Percentiles rank a stretch among this genome's conserved stretches.
These are phyloP conservation scores for Phylloscopus trochiloides DNA, from an alignment of 2,113 vertebrate species.

Conservation along the genomic window DNA sequence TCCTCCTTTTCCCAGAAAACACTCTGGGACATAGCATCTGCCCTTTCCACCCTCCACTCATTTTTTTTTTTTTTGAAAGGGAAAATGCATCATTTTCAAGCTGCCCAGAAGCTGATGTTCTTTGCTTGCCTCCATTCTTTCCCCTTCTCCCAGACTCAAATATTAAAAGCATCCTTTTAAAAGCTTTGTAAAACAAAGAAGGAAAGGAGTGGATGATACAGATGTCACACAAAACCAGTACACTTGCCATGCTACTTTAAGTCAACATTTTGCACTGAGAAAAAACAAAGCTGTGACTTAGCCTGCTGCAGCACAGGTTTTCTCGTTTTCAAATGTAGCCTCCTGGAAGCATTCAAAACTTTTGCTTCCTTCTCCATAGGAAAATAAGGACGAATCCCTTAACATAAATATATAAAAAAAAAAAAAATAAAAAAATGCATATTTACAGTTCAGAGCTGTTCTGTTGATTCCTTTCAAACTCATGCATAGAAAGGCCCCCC, in stretches of 20 bases:
- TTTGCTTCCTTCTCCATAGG: neutral
- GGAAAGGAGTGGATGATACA: neutral
- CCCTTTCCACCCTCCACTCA: fast-evolving
- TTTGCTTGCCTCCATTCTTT: neutral
- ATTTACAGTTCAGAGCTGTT: neutral
- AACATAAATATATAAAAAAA: neutral
- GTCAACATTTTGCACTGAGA: neutral
- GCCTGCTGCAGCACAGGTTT: neutral
- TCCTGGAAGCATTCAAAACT: neutral
- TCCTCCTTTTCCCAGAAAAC: slow-evolving; percentile 13
- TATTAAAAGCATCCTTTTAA: neutral
- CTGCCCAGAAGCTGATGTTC: neutral
- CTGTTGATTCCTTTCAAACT: neutral
- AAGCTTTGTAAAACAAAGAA: neutral
- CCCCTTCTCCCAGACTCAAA: neutral
- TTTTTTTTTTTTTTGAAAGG: neutral
- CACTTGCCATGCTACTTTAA: neutral
- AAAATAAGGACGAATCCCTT: neutral
- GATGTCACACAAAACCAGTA: neutral
- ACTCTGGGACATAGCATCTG: neutral
- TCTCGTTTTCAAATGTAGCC: neutral
- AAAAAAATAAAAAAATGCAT: neutral
- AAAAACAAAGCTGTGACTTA: neutral
- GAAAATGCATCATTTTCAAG: neutral
- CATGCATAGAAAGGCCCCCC: neutral